Percentiles rank a stretch among this genome's conserved stretches.
Conservation (phyloP, 2,797 vertebrate species). For the Yasuhikotakia modesta region DNA sequence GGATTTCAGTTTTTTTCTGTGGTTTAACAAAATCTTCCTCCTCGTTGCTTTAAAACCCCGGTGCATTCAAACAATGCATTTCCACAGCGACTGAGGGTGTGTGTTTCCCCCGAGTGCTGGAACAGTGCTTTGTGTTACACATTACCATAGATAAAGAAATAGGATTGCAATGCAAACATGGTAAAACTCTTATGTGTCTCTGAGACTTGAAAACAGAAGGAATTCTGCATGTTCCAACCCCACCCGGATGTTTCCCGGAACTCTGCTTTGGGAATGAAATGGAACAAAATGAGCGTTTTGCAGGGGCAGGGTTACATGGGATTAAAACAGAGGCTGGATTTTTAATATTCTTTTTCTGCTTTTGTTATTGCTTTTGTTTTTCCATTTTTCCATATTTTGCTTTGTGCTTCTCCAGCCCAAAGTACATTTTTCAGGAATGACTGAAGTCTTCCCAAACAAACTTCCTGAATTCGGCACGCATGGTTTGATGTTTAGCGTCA, state of each 20-base stretch:
- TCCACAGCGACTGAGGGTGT: not conserved
- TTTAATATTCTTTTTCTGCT: conserved; percentile 56
- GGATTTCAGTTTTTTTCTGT: not conserved
- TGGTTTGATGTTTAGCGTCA: conserved; percentile 60
- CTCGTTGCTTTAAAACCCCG: conserved; percentile 5
- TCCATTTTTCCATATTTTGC: conserved; percentile 30
- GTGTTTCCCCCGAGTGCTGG: conserved; percentile 6
- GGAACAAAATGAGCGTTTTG: conserved; percentile 56
- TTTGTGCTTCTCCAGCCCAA: not conserved
- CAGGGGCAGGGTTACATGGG: conserved; percentile 53
- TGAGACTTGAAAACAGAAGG: conserved; percentile 18
- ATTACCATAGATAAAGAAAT: conserved; percentile 8
- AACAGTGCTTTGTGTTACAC: not conserved
- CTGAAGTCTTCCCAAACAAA: conserved; percentile 59
- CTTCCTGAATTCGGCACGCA: conserved; percentile 59
- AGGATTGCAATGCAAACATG: conserved; percentile 39
- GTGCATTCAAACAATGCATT: conserved; percentile 3
- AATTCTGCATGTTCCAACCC: conserved; percentile 35
- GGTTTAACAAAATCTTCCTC: not conserved
- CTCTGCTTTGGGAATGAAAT: conserved; percentile 16
- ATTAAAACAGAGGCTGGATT: conserved; percentile 32
- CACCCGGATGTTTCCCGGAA: conserved; percentile 51
- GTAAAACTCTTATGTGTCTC: conserved; percentile 17
- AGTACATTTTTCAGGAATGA: conserved; percentile 44
- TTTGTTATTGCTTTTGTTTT: conserved; percentile 49